Evolutionary conservation across 2,888 invertebrate genomes (phyloP).

Genomic region (Ceraclea dissimilis): DNA sequence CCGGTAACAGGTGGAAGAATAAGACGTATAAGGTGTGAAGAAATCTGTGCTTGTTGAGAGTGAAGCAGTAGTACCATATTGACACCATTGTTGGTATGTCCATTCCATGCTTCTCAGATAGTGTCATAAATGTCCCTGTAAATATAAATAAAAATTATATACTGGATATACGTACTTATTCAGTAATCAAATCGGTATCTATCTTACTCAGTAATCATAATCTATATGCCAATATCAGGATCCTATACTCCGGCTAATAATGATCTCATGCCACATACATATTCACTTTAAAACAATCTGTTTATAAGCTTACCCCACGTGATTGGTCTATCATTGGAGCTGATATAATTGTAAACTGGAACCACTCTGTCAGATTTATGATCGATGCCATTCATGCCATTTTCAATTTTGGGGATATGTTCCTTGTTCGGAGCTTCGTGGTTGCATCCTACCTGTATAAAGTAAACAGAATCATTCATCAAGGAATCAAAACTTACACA

Average conservation of each 20-base stretch:
- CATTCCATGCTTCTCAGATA: constrained; percentile 46
- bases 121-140: constrained; percentile 48
- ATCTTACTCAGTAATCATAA: too few species aligned
- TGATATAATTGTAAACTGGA: constrained; percentile 77
- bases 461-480: too few species aligned
- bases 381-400: constrained; percentile 8
- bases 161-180: not conserved
- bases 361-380: constrained; percentile 32
- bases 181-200: not conserved
- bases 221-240: too few species aligned
- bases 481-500: too few species aligned
- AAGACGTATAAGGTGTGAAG: constrained; percentile 50
- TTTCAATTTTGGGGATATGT: constrained; percentile 9
- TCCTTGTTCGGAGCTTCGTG: constrained; percentile 21
- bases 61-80: constrained; percentile 58
- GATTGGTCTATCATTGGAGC: constrained; percentile 68
- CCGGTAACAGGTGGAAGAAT: constrained; percentile 55
- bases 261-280: too few species aligned
- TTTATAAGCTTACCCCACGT: constrained; percentile 52
- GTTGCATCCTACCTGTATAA: constrained; percentile 21
- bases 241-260: too few species aligned
- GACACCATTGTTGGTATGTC: constrained; percentile 49
- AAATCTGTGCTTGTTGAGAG: constrained; percentile 51
- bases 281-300: not conserved
- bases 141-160: not conserved